These are phyloP conservation scores for Mastomys natalensis DNA, from an alignment of 2,113 vertebrate genomes.

Conservation along the genomic window DNA sequence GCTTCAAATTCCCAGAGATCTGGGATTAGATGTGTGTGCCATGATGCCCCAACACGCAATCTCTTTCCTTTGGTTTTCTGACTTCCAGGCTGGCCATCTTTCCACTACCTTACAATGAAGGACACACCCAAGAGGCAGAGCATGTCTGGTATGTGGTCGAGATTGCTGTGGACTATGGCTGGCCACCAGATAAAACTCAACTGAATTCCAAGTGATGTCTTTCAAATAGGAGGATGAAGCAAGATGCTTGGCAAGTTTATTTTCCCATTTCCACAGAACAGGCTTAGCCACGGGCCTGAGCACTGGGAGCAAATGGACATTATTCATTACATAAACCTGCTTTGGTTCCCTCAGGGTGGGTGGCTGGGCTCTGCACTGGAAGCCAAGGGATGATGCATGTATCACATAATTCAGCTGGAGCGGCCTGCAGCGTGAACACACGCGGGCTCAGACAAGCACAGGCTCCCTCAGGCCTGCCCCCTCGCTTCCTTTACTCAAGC, in stretches of 20 bases:
- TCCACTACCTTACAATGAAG: not conserved
- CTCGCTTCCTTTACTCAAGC: not conserved
- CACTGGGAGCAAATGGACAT: not conserved
- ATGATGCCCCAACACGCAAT: not conserved
- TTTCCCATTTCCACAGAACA: not conserved
- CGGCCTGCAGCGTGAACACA: conserved; percentile 46
- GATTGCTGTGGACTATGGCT: not conserved
- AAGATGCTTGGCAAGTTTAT: not conserved
- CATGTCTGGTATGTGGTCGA: not conserved
- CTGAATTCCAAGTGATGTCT: not conserved
- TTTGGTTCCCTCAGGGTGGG: not conserved
- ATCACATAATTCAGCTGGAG: not conserved
- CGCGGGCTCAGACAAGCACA: not conserved
- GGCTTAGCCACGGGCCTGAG: not conserved
- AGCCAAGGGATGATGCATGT: conserved; percentile 62
- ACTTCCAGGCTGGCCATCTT: not conserved
- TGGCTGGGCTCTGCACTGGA: not conserved
- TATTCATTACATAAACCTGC: conserved; percentile 47
- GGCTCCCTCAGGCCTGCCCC: not conserved
- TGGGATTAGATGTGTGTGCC: not conserved
- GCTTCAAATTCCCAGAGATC: not conserved
- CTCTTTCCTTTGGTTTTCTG: not conserved
- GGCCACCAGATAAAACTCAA: not conserved
- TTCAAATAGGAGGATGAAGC: not conserved
- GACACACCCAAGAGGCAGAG: not conserved